Percentiles rank a stretch among this genome's conserved stretches.
Evolutionary conservation across 2,888 invertebrate genomes (phyloP).

Genomic region (Crioceris asparagi): DNA sequence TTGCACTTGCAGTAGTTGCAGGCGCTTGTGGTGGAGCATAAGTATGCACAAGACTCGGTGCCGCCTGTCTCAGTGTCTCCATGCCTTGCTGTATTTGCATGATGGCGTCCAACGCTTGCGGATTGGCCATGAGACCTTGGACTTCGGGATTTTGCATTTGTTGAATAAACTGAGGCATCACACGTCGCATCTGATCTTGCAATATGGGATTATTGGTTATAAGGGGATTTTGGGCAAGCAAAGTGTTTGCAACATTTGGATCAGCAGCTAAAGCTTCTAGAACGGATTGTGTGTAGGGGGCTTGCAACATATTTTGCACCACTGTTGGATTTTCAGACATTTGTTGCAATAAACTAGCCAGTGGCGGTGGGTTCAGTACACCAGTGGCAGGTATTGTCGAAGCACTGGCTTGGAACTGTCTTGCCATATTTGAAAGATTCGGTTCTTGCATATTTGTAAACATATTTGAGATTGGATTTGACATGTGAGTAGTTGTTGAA

Average conservation of each 20-base stretch:
- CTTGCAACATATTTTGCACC: constrained; percentile 81
- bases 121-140: constrained; percentile 79
- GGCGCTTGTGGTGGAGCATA: constrained; percentile 38
- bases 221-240: constrained; percentile 67
- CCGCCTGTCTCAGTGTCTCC: constrained; percentile 79
- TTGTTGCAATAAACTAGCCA: constrained; percentile 66
- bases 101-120: constrained; percentile 85
- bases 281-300: constrained; percentile 85
- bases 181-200: constrained; percentile 67
- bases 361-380: constrained; percentile 72
- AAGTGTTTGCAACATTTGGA: constrained; percentile 72
- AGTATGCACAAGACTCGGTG: constrained; percentile 62
- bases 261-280: constrained; percentile 79
- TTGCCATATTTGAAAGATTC: constrained; percentile 92
- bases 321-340: constrained; percentile 85
- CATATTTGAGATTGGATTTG: constrained; percentile 83
- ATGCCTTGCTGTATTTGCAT: constrained; percentile 93
- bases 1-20: constrained; percentile 28
- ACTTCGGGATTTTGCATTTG: constrained; percentile 91
- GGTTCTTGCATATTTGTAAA: constrained; percentile 62
- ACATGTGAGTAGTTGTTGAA: constrained; percentile 58
- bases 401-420: constrained; percentile 55
- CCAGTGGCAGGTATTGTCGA: constrained; percentile 24
- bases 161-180: constrained; percentile 76
- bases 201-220: constrained; percentile 79